These are phyloP conservation scores for Cossypha niveicapilla DNA, from an alignment of 2,797 vertebrate species.

Conservation along the genomic window DNA sequence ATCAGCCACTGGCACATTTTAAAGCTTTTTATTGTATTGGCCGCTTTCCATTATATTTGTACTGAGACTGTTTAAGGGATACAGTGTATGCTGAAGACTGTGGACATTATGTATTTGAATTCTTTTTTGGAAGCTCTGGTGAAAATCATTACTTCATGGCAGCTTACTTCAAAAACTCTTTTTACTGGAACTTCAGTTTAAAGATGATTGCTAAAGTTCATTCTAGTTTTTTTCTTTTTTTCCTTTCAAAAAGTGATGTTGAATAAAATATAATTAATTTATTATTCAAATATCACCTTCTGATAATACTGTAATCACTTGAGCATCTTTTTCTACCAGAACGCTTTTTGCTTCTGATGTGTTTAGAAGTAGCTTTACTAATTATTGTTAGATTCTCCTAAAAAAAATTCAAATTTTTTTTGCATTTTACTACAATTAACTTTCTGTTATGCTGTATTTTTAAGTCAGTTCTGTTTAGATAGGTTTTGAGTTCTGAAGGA, in stretches of 20 bases:
- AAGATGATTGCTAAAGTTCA: not conserved
- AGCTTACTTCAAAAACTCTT: not conserved
- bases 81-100: not conserved
- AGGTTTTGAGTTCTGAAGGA: not conserved
- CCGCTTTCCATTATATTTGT: not conserved
- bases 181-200: not conserved
- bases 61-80: not conserved
- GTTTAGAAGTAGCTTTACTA: not conserved
- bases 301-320: not conserved
- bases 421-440: not conserved
- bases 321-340: not conserved
- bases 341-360: not conserved
- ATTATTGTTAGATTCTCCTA: not conserved
- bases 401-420: not conserved
- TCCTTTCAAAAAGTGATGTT: not conserved
- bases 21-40: not conserved
- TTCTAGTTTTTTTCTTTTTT: not conserved
- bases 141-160: not conserved
- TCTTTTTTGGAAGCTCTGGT: not conserved
- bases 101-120: not conserved
- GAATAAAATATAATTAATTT: not conserved
- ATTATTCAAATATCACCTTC: not conserved
- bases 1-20: not conserved
- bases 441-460: not conserved
- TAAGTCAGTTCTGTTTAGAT: not conserved